Evolutionary conservation across 2,113 vertebrate species (phyloP), one percentile per base, ranked within the genome.

Genomic region (Emydocephalus ijimae): DNA sequence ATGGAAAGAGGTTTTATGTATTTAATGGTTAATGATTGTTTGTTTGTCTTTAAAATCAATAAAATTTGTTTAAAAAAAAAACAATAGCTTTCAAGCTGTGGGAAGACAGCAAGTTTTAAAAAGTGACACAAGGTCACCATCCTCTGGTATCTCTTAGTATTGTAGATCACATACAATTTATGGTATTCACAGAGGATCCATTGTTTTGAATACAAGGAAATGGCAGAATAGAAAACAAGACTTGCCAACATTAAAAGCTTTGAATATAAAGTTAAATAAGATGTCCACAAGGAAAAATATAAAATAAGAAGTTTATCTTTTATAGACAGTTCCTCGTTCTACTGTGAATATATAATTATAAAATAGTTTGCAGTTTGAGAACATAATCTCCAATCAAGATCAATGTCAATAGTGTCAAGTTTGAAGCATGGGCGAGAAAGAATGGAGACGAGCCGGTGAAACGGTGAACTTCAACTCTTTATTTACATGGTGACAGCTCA

Each of bases 121-220:
- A 92, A 91, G 89, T 92, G 94, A 96, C 59, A 39, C 94, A 92
- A 94, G 94, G 18, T 85, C 96, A 96, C 97, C 96, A 95, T 88
- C 96, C 5, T 93, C 95, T 96, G 97, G 5, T 93, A 45, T 0
- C 52, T n/a, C 20, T 91, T 55, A 93, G 95, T 94, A 97, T 55
- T 96, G 92, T 95, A 93, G 56, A 5, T 50, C 26, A 59, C 48
- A 7, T 3, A n/a, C 52, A 69, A 0, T 4, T 10, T 50, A 57
- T 74, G 39, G 45, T 56, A 69, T 57, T 61, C 56, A 34, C 11
- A 61, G 39, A 50, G 29, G 12, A 81, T 54, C 34, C 43, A 57
- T 43, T 10, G 21, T 85, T 6, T 91, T 89, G 69, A 6, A 29
- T 50, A n/a, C 90, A 54, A 6, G 48, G 50, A 90, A 90, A 23